Evolutionary conservation across 1,140 invertebrate species (phyloP), one percentile per base, ranked within the genome.

Genomic region (Sesamia nonagrioides): DNA sequence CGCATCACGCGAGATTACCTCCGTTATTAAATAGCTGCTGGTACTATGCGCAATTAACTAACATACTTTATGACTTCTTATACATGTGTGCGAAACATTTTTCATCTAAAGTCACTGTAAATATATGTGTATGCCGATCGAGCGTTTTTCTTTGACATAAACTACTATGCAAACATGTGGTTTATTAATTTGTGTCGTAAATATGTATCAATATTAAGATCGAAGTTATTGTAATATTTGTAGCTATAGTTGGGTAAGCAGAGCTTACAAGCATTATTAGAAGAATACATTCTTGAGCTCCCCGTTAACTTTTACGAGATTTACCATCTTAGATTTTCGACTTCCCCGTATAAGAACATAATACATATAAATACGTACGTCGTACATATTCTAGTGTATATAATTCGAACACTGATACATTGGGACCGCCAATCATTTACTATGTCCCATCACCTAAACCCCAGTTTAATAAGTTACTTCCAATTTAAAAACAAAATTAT

Each of bases 401-500:
- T 50, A 11, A 61, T 11, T 35, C 0, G 37, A 52, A 13, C 27
- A 21, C 63, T 79, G 27, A 72, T 80, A 56, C 68, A 78, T 68
- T 80, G 35, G 27, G 9, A 50, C 50, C 63, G 54, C 72, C 77
- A 80, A 80, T 86, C 84, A 86, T 85, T 88, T 83, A 83, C 84
- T 68, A 78, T 85, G 83, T 86, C 84, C 83, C 79, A 84, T 86
- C 82, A 85, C 82, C 90, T 89, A 89, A 89, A 90, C 78, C 77
- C 72, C 63, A 80, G 78, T 83, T 89, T 92, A 91, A 91, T 91
- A 91, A 91, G 88, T 88, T 89, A 85, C 87, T 86, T 92, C 87
- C 88, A 94, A 93, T 92, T 93, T 92, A 90, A 92, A 92, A 88
- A 89, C 85, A 83, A 93, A 93, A 93, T 90, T 91, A 92, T 93